Evolutionary conservation across 2,797 vertebrate genomes (phyloP), one percentile per base, ranked within the genome.

Genomic region (Coluber constrictor): DNA sequence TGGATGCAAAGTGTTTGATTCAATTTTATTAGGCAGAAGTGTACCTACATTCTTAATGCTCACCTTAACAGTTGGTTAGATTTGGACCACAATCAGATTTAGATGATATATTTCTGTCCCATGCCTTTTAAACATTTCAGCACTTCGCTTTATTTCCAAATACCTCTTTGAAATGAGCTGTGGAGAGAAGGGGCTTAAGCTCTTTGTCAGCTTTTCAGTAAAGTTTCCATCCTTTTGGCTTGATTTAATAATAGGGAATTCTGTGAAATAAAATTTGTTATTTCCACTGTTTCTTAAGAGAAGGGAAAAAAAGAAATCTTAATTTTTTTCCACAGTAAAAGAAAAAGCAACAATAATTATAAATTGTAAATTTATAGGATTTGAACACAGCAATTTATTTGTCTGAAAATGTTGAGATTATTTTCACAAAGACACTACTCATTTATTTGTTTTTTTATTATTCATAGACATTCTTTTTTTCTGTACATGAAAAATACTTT

Each of bases 1-100:
- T 97, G 97, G 97, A 98, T 98, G 98, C 98, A 98, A 97, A 98
- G 97, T 98, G 97, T 98, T 98, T 98, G 98, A 98, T 98, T 98
- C 97, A 96, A 98, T 98, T 98, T 97, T 98, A 97, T 98, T 98
- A 98, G 97, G 97, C 96, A 97, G 96, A 97, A 97, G 97, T 96
- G 96, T 97, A 96, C 96, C 94, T 95, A 97, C 96, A 92, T 97
- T 97, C 94, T 1, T 96, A 27, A 97, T 94, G 96, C 93, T 95
- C 89, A 88, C 95, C 93, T 96, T 96, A 96, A 97, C 97, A 96
- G 97, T 97, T 97, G 96, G 96, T 97, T 95, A 63, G 95, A 96
- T 97, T 97, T 96, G 97, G 97, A 96, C 96, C 95, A 94, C 96
- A 96, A 0, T 96, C 95, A 97, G 96, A 96, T 96, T 98, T 97